Base-by-base conservation (phyloP, 2,888 invertebrate species). In the Auanema sp. region DNA sequence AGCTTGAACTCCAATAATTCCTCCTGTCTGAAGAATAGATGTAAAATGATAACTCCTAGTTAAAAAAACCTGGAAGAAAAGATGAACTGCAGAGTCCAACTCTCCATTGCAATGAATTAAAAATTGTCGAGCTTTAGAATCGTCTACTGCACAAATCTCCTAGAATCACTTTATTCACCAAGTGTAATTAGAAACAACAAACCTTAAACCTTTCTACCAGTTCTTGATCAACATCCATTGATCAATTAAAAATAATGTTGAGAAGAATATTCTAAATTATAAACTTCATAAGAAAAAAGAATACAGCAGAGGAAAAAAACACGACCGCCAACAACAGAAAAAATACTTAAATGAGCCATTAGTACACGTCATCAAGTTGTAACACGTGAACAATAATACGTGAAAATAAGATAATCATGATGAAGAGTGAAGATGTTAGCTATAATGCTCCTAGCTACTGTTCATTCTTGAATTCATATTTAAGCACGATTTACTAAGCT, bases 131-230 rank as follows among this genome's bases (percentile, higher is more conserved):
- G 69, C 69, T 24, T 44, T 60, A 16, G 16, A 52, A 16, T 64
- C 61, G 18, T 69, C 61, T 14, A 66, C 66, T 16, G 63, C 64
- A 47, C 65, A 69, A 43, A 69, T 60, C 33, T 69, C 69, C 66
- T 66, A 40, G 12, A 16, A 21, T 52, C 11, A 18, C 2, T 24
- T n/a, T 3, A 23, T 8, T 21, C 52, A 52, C 52, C 3, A 24
- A n/a, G 10, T 23, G 21, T 43, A 43, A 43, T 43, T 12, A 43
- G 43, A 43, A 52, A 52, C 24, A 24, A 52, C 52, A 18, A n/a
- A 52, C 52, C 52, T 52, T 52, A 24, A 52, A 52, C 12, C 52
- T 18, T 16, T 52, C 52, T 24, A 23, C 23, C 11, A 24, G 24
- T 23, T 18, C n/a, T 18, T 52, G 52, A 24, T 52, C 18, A 16